These are phyloP conservation scores for Fratercula arctica DNA, from an alignment of 2,797 vertebrate species.

Conservation along the genomic window DNA sequence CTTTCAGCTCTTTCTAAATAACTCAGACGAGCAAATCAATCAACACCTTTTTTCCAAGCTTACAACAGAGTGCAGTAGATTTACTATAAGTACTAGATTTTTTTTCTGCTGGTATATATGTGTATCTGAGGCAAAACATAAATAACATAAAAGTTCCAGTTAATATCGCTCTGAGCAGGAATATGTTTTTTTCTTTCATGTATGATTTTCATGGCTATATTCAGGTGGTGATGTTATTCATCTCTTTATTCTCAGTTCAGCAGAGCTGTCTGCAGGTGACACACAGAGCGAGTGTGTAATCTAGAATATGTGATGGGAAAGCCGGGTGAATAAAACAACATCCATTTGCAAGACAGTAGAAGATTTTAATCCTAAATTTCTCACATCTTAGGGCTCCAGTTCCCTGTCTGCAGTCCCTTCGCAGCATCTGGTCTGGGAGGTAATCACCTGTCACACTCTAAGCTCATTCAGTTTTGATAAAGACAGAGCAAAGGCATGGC, in stretches of 20 bases:
- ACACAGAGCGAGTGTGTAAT: neutral
- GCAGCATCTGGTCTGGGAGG: neutral
- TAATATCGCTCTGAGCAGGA: slow-evolving; percentile 42
- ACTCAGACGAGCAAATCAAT: slow-evolving; percentile 45
- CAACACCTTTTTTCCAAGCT: neutral
- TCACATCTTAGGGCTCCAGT: neutral
- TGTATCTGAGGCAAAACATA: slow-evolving; percentile 50
- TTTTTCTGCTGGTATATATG: slow-evolving; percentile 7
- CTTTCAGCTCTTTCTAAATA: slow-evolving; percentile 46
- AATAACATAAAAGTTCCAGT: slow-evolving; percentile 44
- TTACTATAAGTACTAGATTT: slow-evolving; percentile 13
- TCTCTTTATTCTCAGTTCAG: slow-evolving; percentile 42
- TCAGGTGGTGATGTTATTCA: neutral
- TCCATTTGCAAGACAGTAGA: neutral
- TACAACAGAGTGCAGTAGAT: slow-evolving; percentile 36
- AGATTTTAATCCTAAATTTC: neutral
- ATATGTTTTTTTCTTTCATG: slow-evolving; percentile 26
- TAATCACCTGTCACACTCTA: neutral
- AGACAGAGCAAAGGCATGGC: neutral
- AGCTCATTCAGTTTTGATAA: neutral
- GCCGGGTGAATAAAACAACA: neutral
- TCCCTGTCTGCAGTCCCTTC: neutral
- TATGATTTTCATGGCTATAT: slow-evolving; percentile 18
- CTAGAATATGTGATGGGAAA: neutral
- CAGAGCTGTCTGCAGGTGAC: slow-evolving; percentile 40